Evolutionary conservation across 2,888 invertebrate genomes (phyloP), one percentile per base, ranked within the genome.

Genomic region (Orthonychiurus folsomi): DNA sequence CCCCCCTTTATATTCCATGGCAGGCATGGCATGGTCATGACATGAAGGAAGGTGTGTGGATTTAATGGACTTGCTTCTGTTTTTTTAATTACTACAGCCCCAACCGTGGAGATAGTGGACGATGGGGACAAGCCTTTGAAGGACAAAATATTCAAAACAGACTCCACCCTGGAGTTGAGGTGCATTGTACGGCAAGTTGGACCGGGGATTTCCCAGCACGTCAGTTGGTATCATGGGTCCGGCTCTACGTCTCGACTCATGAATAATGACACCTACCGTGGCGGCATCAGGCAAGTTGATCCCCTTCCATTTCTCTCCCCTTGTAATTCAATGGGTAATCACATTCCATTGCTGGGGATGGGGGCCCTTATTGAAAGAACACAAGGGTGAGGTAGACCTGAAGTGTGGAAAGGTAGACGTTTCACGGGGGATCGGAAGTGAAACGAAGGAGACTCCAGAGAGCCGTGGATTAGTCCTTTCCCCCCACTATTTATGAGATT

Each of bases 141-240:
- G 59, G 75, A 75, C 69, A 74, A 74, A 65, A 74, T 74, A 65
- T 75, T 74, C 72, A 75, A 76, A 63, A 75, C 75, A 53, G 77
- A 77, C 61, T 76, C 75, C 65, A 75, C 76, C 27, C 74, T 77
- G 56, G 77, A 77, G 62, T 70, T 77, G 52, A 74, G 75, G 26
- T 77, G 77, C 66, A 74, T 76, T 62, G 76, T 77, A 67, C 74
- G 75, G 18, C 72, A 73, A 63, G 58, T 58, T 1, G 56, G 55
- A 5, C 64, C 59, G 1, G 62, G 59, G n/a, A 61, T 59, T n/a
- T 75, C 56, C 72, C 76, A 65, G 75, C 73, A 75, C 66, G 76
- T 77, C 50, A 76, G 75, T 67, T 52, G 52, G 52, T 12, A 5
- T 3, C 52, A 52, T 23, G 24, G 52, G 20, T 20, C 5, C 9